Percentiles rank a stretch among this genome's conserved stretches.
These are phyloP conservation scores for Potamilus streckersoni DNA, from an alignment of 1,140 invertebrate species.

Conservation along the genomic window DNA sequence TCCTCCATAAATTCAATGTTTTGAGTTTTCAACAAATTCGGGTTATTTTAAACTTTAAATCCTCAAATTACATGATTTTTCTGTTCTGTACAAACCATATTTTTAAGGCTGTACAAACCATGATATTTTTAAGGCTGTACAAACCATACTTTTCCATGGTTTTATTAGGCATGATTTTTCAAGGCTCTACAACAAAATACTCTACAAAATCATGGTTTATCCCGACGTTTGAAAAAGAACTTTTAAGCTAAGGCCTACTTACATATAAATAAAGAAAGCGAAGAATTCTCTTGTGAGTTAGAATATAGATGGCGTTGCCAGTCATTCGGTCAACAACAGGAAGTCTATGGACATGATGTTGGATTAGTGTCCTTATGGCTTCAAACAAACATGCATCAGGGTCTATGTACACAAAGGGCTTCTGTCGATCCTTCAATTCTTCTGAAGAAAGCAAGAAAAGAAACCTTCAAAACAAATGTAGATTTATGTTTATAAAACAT, in stretches of 20 bases:
- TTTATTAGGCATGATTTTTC: no score
- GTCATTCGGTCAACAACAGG: constrained; percentile 96
- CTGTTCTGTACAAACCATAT: no score
- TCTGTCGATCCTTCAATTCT: constrained; percentile 57
- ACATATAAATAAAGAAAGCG: constrained; percentile 99
- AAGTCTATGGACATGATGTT: constrained; percentile 91
- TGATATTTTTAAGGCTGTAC: no score
- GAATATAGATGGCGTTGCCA: constrained; percentile 97
- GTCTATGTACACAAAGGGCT: constrained; percentile 64
- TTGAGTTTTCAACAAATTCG: no score
- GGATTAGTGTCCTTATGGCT: constrained; percentile 91
- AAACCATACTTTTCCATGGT: no score
- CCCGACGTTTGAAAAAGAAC: no score
- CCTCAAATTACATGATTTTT: no score
- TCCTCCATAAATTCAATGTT: no score
- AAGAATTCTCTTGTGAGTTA: constrained; percentile 98
- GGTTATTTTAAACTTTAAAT: no score
- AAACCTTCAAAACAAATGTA: background rate
- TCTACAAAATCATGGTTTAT: no score
- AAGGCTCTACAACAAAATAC: no score
- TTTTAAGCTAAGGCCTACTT: constrained; percentile 72
- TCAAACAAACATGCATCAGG: constrained; percentile 79
- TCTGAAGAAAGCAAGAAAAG: constrained; percentile 50
- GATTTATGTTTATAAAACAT: background rate
- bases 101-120: no score